Base-by-base conservation (phyloP, 2,113 vertebrate genomes). In the Callocephalon fimbriatum region DNA sequence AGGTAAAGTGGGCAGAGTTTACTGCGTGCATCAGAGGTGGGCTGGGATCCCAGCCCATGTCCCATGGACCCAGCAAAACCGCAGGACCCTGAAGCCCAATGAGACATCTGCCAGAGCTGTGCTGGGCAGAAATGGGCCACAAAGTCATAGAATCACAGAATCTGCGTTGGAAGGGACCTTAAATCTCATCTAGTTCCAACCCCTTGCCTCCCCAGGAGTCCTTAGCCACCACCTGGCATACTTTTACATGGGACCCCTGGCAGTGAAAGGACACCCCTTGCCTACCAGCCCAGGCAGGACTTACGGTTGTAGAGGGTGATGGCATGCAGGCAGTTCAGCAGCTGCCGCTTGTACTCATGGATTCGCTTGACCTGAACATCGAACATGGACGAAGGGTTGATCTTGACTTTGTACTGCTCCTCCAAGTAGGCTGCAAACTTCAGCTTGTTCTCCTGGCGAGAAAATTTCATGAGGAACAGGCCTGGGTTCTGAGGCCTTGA, bases 301-400 rank as follows among this genome's bases (percentile, higher is more conserved):
- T 98, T 94, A 99, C 98, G 97, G 97, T 99, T 99, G 92, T 99
- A 99, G 61, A 99, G 97, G 11, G 98, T 98, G 97, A 99, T 91
- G 22, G 99, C 90, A 7, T 99, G 99, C 70, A 99, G 97, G 89
- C 98, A 99, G 96, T 98, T 99, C 62, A 99, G 98, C 75, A 99
- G 97, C 19, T 99, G 99, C 80, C 99, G 97, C 96, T 99, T 99
- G 92, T 99, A 99, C 95, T 99, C 99, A 1, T 99, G 99, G 96
- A 99, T 99, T 93, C 99, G 97, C 98, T 99, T 99, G 89, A 99
- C 98, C 1, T 99, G 99, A 58, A 99, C 98, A 6, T 99, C 99
- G 4, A 99, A 99, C 97, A 99, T 98, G 90, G 99, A 99, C 0
- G 96, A 95, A 2, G 98, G 97, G 68, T 99, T 99, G 96, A 99